Evolutionary conservation across 2,113 vertebrate genomes (phyloP), one percentile per base, ranked within the genome.

Genomic region (Poeciliopsis turrubarensis): DNA sequence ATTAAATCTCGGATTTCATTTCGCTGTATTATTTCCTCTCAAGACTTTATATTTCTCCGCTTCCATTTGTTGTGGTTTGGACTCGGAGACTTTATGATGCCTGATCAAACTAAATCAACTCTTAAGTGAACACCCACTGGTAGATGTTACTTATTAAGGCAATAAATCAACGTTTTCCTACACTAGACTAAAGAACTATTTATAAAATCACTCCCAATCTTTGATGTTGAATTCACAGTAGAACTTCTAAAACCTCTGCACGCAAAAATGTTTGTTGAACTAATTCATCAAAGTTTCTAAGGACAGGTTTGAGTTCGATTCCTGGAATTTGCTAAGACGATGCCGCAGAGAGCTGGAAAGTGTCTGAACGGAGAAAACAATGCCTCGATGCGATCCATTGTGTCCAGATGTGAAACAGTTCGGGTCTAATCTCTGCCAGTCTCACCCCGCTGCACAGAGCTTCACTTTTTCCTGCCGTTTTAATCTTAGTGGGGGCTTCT

Each of bases 391-490:
- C 57, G 44, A 44, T 31, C 15, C 41, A 26, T n/a, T 74, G 82
- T 69, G 67, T 73, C 68, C 41, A 69, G 73, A 77, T 78, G 57
- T 68, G 80, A 68, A 57, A 14, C 51, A 57, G 51, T 57, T 57
- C 11, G 51, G 51, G 68, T 34, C 83, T 93, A 84, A 90, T 88
- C 89, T 90, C 79, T 19, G 77, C 26, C 78, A 37, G 89, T 91
- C 88, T 88, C 90, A 86, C 89, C 89, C 79, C 8, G 73, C 82
- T 83, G 91, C 91, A 79, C 91, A 85, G 84, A 88, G 90, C 65
- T 91, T 93, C 86, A 89, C 89, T 91, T 89, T 91, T 89, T 89
- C 89, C 92, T 81, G 86, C 91, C 62, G 73, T 89, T 93, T 89
- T 82, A 90, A 89, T 86, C 90, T 88, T 54, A 29, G 57, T 22